These are phyloP conservation scores for Sinosuthora webbiana DNA, from an alignment of 2,113 vertebrate species.

Conservation along the genomic window DNA sequence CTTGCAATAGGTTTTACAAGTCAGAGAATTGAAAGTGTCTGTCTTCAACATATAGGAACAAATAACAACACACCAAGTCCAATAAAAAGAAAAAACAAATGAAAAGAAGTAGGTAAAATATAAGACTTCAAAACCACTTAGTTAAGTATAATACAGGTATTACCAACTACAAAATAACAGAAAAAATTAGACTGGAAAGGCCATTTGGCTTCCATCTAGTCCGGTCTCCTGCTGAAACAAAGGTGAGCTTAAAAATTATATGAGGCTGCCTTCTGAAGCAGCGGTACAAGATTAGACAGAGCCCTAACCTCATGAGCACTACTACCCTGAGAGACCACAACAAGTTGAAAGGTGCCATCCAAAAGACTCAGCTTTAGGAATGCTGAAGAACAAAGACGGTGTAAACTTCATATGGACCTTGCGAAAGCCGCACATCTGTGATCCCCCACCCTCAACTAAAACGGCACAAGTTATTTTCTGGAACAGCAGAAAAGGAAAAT, in stretches of 20 bases:
- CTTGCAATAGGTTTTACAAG: neutral
- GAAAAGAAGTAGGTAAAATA: neutral
- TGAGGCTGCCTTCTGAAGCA: neutral
- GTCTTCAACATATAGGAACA: neutral
- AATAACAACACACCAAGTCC: rapidly evolving
- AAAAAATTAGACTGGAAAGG: neutral
- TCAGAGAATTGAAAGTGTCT: neutral
- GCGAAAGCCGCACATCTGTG: neutral
- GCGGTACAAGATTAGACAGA: neutral
- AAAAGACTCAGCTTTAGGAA: neutral
- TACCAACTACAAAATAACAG: neutral
- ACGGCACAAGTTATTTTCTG: neutral
- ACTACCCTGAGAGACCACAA: neutral
- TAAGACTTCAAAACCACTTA: neutral
- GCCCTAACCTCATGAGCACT: neutral
- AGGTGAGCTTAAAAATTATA: neutral
- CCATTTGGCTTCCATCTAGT: neutral
- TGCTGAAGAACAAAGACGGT: neutral
- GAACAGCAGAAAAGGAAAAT: neutral
- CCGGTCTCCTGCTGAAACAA: neutral
- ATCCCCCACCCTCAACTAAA: neutral
- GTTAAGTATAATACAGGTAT: neutral
- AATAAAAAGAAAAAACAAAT: neutral
- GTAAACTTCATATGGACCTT: neutral
- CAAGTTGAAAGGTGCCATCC: neutral